These are phyloP conservation scores for Scomber scombrus DNA, from an alignment of 2,113 vertebrate species.

Conservation along the genomic window DNA sequence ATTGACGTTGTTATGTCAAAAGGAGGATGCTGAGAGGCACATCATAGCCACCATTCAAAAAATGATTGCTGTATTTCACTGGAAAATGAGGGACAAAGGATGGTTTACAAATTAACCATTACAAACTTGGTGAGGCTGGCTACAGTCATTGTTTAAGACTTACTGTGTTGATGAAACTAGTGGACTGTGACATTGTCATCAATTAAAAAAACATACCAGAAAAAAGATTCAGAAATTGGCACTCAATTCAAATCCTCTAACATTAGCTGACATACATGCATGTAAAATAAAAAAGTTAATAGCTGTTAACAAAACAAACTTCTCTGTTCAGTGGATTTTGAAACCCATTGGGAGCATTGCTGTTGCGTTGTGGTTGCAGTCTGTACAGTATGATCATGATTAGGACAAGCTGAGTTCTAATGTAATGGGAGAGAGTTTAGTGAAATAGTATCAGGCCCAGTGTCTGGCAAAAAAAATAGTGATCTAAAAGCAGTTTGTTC, in stretches of 20 bases:
- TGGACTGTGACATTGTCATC: neutral
- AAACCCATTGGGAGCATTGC: constrained; percentile 29
- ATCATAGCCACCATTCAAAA: neutral
- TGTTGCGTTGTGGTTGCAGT: constrained; percentile 42
- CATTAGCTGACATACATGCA: constrained; percentile 16
- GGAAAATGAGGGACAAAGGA: neutral
- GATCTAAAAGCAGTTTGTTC: constrained; percentile 74
- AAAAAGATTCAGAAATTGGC: too few species aligned
- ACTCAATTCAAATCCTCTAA: neutral
- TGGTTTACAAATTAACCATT: neutral
- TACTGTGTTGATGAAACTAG: neutral
- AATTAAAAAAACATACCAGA: too few species aligned
- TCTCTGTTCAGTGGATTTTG: constrained; percentile 13
- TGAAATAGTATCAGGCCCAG: constrained; percentile 58
- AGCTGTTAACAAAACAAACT: constrained; percentile 25
- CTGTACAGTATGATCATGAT: constrained; percentile 39
- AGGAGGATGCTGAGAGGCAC: neutral
- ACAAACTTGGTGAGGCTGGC: neutral
- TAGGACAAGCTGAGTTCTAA: constrained; percentile 59
- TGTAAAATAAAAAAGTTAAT: neutral
- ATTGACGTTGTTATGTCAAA: neutral
- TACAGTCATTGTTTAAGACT: neutral
- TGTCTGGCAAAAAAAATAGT: constrained; percentile 53
- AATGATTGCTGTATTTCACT: neutral
- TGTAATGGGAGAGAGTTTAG: constrained; percentile 50